Percentiles rank a stretch among this genome's conserved stretches.
Evolutionary conservation across 2,888 invertebrate genomes (phyloP).

Genomic region (Anarsia innoxiella): DNA sequence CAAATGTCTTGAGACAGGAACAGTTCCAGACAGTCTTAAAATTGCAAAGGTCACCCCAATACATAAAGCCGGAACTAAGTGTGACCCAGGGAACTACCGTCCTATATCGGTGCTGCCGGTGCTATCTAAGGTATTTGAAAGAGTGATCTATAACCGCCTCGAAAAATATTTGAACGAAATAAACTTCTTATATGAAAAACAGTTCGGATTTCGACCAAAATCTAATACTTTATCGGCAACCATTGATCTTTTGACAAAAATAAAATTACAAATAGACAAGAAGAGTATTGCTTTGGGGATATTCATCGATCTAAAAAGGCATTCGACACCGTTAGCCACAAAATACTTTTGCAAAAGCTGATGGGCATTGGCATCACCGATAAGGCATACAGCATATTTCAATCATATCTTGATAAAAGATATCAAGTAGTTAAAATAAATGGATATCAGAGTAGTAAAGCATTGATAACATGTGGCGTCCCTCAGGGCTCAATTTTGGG

Average conservation of each 20-base stretch:
- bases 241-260: slow-evolving; percentile 9
- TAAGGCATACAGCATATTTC: slow-evolving; percentile 9
- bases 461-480: slow-evolving; percentile 10
- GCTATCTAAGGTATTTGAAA: slow-evolving; percentile 14
- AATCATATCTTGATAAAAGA: slow-evolving; percentile 11
- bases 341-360: slow-evolving; percentile 11
- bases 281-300: slow-evolving; percentile 12
- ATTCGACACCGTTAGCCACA: slow-evolving; percentile 9
- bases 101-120: slow-evolving; percentile 14
- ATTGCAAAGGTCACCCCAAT: slow-evolving; percentile 16
- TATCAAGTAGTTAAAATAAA: slow-evolving; percentile 12
- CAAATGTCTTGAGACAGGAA: background rate
- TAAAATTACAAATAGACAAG: slow-evolving; percentile 9
- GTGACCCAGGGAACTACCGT: slow-evolving; percentile 15
- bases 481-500: slow-evolving; percentile 18
- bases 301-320: slow-evolving; percentile 16
- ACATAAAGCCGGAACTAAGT: slow-evolving; percentile 13
- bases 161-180: background rate
- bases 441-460: slow-evolving; percentile 5
- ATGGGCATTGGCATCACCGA: slow-evolving; percentile 1
- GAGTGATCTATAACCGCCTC: slow-evolving; percentile 7
- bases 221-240: slow-evolving; percentile 10
- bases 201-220: slow-evolving; percentile 11
- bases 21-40: slow-evolving; percentile 11
- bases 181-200: slow-evolving; percentile 1